Evolutionary conservation across 1,140 invertebrate species (phyloP), one percentile per base, ranked within the genome.

Genomic region (Drosophila serrata): DNA sequence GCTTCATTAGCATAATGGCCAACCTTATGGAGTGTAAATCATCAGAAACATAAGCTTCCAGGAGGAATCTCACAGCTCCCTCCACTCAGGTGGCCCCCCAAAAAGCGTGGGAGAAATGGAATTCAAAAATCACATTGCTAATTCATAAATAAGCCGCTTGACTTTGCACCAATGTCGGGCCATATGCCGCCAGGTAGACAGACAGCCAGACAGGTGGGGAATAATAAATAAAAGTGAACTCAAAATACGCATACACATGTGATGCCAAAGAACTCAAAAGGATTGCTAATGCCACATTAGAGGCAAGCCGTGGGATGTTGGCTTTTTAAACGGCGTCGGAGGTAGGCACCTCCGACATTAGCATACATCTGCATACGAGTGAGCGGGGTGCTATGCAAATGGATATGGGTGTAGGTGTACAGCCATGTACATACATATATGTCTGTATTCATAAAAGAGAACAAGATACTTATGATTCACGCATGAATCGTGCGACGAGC

Each of bases 201-300:
- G 24, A 3, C 17, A 53, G 49, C 22, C 17, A 53, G 51, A 37
- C 59, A 62, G 59, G 59, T 62, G 58, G 33, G 22, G 27, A 57
- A 57, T 42, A 57, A 51, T 33, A 48, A 69, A 55, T 49, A 35
- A 74, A 65, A 57, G 58, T 59, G 39, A 29, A 27, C 24, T 29
- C 24, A 17, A 24, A 48, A n/a, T 24, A 24, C 7, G 8, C 7
- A 4, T 48, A 27, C 12, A 45, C 13, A 5, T 22, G 69, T 87
- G 72, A n/a, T 73, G 63, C 70, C 79, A 29, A 87, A 87, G 82
- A 77, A 79, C 82, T 88, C 84, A 87, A 87, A 87, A 82, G 79
- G 76, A 82, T 88, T 88, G 84, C 72, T 73, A 80, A 73, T 74
- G 74, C 72, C 59, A 24, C 15, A 42, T 48, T 29, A 76, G 56